These are phyloP conservation scores for Columba janthina DNA, from an alignment of 2,113 vertebrate species.

Conservation along the genomic window DNA sequence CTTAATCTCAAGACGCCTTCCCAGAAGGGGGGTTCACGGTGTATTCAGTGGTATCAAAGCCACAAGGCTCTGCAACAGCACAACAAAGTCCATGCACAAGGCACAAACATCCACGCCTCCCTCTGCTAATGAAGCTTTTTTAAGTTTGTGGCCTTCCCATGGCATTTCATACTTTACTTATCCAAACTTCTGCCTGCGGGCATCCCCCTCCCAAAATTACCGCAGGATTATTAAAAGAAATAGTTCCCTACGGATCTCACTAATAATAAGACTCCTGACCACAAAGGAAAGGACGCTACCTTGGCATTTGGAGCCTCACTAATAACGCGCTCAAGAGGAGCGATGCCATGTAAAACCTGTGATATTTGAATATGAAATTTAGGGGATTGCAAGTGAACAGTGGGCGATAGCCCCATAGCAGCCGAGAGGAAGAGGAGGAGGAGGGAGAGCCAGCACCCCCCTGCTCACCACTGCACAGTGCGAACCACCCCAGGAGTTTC, in stretches of 20 bases:
- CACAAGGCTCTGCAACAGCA: fast-evolving
- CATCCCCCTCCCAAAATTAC: background rate
- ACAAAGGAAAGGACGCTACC: background rate
- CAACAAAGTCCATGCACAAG: fast-evolving
- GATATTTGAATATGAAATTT: background rate
- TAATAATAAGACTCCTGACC: background rate
- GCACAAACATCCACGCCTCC: background rate
- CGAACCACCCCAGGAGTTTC: background rate
- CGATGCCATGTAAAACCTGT: fast-evolving
- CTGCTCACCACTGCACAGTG: fast-evolving
- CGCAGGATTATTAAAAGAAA: background rate
- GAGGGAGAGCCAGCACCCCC: background rate
- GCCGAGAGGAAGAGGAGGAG: background rate
- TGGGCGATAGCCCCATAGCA: background rate
- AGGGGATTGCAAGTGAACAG: fast-evolving
- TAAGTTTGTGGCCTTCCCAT: background rate
- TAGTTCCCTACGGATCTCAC: background rate
- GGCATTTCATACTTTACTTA: background rate
- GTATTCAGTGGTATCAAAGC: background rate
- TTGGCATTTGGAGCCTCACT: fast-evolving
- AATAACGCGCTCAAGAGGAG: background rate
- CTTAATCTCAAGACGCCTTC: background rate
- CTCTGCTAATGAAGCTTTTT: background rate
- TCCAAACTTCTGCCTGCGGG: background rate
- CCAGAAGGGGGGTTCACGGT: fast-evolving